Evolutionary conservation across 2,888 invertebrate species (phyloP), one percentile per base, ranked within the genome.

Genomic region (Torymus aiolomorphi): DNA sequence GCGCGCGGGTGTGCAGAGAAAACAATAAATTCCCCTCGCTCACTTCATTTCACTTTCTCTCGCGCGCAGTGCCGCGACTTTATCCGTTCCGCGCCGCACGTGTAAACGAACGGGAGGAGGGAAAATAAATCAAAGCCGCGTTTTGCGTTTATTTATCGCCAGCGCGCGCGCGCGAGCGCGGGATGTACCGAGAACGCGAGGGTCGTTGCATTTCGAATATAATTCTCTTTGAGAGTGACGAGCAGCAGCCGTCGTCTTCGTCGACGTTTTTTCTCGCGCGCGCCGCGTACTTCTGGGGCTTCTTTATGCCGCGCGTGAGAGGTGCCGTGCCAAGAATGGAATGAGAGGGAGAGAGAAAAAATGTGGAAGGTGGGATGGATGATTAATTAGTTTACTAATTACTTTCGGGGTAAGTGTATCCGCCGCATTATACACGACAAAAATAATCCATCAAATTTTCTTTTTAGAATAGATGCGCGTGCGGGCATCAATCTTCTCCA

Each of bases 111-210:
- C 56, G 78, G 73, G 81, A 78, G 81, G 82, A 73, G 78, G 80
- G 83, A 81, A 84, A 85, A 84, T 82, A 84, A 84, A 83, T 84
- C 69, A 80, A 83, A 76, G 80, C 20, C 63, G 57, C 67, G 75
- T 75, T 72, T 67, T 65, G 62, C 63, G 71, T 69, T 79, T 79
- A 79, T 79, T 78, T 79, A 82, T 82, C 75, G 76, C 81, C 72
- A 69, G 78, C 69, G 76, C 81, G 78, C 42, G 42, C 5, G 71
- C 74, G 65, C 59, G 82, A 31, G 76, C 71, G 57, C 20, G 76
- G 79, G 73, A 78, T 70, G 56, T 56, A 63, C 62, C 62, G 56
- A 42, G 52, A 31, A 56, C n/a, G 69, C 31, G 56, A 31, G 57
- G 20, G 51, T 4, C 11, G 42, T 11, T 11, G 71, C 71, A 10